phyloP scores from a whole-genome alignment of 2,113 vertebrate species.

The Carettochelys insculpta region DNA sequence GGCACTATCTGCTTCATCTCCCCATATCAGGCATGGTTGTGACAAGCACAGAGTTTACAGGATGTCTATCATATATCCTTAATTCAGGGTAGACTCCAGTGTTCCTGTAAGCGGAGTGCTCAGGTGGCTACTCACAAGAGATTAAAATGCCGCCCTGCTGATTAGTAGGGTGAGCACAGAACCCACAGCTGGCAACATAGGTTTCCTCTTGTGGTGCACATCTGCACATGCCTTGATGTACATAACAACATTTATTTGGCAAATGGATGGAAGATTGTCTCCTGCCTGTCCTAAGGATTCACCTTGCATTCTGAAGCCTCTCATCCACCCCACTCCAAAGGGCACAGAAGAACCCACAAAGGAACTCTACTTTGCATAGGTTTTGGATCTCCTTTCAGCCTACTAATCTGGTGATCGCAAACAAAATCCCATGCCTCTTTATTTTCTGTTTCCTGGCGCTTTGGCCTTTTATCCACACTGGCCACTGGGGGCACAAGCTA shows the following conservation, averaged over 20 bases:
- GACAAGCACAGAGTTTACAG: neutral
- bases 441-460: neutral
- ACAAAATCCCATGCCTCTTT: neutral
- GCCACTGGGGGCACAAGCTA: neutral
- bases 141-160: no score
- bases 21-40: neutral
- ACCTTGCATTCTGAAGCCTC: neutral
- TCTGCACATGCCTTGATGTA: no score
- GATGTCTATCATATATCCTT: neutral
- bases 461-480: neutral
- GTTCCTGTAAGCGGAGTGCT: no score
- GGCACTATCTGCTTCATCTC: neutral
- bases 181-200: no score
- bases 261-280: neutral
- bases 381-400: neutral
- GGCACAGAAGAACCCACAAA: neutral
- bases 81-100: no score
- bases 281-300: neutral
- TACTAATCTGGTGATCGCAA: neutral
- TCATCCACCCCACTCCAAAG: neutral
- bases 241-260: no score
- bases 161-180: no score
- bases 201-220: no score
- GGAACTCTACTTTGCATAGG: neutral
- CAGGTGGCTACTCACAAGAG: no score